Conservation (phyloP, 2,888 invertebrate genomes). For the Lasioglossum villosulum region DNA sequence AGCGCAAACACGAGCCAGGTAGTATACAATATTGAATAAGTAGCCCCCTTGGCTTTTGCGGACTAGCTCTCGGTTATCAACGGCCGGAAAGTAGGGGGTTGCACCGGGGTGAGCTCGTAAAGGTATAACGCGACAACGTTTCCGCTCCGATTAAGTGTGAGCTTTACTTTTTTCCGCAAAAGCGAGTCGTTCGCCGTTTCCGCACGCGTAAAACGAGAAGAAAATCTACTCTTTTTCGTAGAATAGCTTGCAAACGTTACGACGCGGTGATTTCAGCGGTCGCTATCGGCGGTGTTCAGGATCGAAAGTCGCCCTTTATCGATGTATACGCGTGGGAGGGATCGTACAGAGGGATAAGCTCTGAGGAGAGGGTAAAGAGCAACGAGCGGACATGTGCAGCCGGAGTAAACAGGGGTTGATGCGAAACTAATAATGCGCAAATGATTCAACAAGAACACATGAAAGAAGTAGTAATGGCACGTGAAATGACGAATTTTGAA, state of each 20-base stretch:
- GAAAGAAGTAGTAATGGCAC: not conserved
- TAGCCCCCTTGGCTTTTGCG: slow-evolving; percentile 37
- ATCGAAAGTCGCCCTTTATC: slow-evolving; percentile 42
- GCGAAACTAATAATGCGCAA: slow-evolving; percentile 82
- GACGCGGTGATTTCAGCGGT: slow-evolving; percentile 12
- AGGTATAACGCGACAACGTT: slow-evolving; percentile 27
- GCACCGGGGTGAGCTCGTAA: slow-evolving; percentile 33
- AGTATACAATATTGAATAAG: slow-evolving; percentile 48
- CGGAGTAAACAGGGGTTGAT: slow-evolving; percentile 79
- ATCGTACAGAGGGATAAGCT: not conserved
- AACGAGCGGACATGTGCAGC: slow-evolving; percentile 53
- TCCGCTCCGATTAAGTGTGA: not conserved
- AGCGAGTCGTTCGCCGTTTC: not conserved
- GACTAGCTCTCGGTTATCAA: slow-evolving; percentile 5
- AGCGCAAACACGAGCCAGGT: slow-evolving; percentile 22
- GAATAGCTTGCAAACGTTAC: not conserved
- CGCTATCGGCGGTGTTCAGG: slow-evolving; percentile 22
- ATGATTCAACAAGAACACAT: not conserved
- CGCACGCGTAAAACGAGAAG: not conserved
- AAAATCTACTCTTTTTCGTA: not conserved
- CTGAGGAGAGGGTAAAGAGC: slow-evolving; percentile 23
- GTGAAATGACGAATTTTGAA: not conserved
- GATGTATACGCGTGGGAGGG: slow-evolving; percentile 32
- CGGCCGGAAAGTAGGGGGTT: not conserved
- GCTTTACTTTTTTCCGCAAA: not conserved